Evolutionary conservation across 1,140 invertebrate genomes (phyloP), one percentile per base, ranked within the genome.

Genomic region (Ephestia elutella): DNA sequence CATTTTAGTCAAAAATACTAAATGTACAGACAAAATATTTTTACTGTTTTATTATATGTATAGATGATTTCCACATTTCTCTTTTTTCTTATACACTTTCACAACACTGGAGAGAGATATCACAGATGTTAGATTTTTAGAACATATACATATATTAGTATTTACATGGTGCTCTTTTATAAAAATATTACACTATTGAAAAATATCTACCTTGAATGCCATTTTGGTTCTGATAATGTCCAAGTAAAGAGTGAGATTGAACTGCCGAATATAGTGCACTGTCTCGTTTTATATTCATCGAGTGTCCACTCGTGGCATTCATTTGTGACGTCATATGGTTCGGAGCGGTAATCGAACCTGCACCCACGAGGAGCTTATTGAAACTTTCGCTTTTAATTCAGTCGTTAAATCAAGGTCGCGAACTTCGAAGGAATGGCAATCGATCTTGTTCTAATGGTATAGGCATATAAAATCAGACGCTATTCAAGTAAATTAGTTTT

Each of bases 381-480:
- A 61, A 62, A 76, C 80, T 81, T 80, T 80, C 75, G 67, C 71
- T 81, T 80, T 80, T 69, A 75, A 80, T 73, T 70, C 60, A 67
- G 57, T 54, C 35, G 51, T 49, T 64, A 65, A 70, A 57, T 56
- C 71, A 78, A 80, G 78, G 80, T 76, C 72, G 59, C 62, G 63
- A 63, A 66, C 66, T 59, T 69, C 65, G 59, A 19, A 20, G 62
- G 66, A 68, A 73, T 71, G 68, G 60, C 70, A 50, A 55, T 57
- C n/a, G 50, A 32, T 28, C 32, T 56, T 56, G 55, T 62, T 57
- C 60, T 11, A 35, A 11, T 11, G 3, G 3, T 5, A 35, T 5
- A 35, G 3, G 13, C 13, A 35, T 13, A 11, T 9, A 35, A 5
- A 35, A 48, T 55, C 35, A 30, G n/a, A n/a, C n/a, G n/a, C n/a